These are phyloP conservation scores for Pardosa pseudoannulata DNA, from an alignment of 2,888 invertebrate genomes.

Conservation along the genomic window DNA sequence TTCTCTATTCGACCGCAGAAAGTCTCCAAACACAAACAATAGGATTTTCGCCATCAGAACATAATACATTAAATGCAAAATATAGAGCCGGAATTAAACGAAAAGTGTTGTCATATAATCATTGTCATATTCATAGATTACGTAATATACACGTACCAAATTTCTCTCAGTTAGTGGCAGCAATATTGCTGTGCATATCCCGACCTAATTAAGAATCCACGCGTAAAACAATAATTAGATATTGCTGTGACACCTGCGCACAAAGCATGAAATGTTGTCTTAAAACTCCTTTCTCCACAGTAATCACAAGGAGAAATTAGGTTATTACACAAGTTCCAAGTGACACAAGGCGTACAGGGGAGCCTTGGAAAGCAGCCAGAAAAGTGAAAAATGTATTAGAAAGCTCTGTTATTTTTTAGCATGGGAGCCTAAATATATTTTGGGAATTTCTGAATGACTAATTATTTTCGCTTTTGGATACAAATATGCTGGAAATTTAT, in stretches of 20 bases:
- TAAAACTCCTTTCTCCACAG: slow-evolving; percentile 6
- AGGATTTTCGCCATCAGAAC: not conserved
- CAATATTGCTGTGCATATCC: not conserved
- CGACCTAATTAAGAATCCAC: not conserved
- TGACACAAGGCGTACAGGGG: not conserved
- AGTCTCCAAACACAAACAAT: not conserved
- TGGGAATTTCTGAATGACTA: slow-evolving; percentile 17
- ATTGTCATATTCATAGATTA: not conserved
- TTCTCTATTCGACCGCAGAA: too few relatives aligned
- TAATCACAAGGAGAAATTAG: not conserved
- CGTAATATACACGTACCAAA: not conserved
- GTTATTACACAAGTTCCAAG: slow-evolving; percentile 9
- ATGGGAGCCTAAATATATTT: not conserved
- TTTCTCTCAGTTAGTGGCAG: not conserved
- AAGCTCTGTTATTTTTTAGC: slow-evolving; percentile 1
- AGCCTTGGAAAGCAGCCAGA: not conserved
- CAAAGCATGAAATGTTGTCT: not conserved
- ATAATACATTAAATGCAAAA: not conserved
- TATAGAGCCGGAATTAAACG: not conserved
- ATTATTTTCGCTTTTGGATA: slow-evolving; percentile 3
- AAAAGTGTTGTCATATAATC: not conserved
- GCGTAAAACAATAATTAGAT: slow-evolving; percentile 14
- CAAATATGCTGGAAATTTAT: not conserved
- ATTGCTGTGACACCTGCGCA: slow-evolving; percentile 14
- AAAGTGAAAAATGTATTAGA: slow-evolving; percentile 17